Conservation (phyloP, 2,113 vertebrate genomes). For the Morone chrysops region DNA sequence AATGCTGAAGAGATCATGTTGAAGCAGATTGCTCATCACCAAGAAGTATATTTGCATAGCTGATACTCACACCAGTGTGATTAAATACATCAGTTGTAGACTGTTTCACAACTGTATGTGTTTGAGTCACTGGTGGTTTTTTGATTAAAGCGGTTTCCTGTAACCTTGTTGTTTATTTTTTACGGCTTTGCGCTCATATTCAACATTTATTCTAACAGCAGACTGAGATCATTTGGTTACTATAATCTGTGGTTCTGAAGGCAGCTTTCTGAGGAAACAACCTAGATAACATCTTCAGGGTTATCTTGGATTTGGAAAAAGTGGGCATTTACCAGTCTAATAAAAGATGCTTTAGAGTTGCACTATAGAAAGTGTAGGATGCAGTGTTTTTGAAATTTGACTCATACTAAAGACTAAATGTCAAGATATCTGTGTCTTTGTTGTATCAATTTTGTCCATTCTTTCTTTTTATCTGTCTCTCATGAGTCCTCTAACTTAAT, state of each 20-base stretch:
- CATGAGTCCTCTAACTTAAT: background rate
- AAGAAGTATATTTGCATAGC: slow-evolving; percentile 27
- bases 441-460: background rate
- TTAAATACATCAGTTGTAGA: slow-evolving; percentile 52
- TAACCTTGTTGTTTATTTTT: slow-evolving; percentile 12
- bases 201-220: background rate
- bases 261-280: background rate
- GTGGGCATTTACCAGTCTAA: background rate
- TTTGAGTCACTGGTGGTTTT: slow-evolving; percentile 49
- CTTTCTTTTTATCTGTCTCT: background rate
- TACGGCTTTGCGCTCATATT: background rate
- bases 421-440: background rate
- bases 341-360: background rate
- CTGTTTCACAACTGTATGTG: slow-evolving; percentile 59
- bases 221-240: background rate
- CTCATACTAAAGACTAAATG: background rate
- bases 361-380: background rate
- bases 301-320: background rate
- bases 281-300: background rate
- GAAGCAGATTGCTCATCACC: slow-evolving; percentile 73
- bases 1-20: slow-evolving; percentile 66
- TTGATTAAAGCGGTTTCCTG: slow-evolving; percentile 10
- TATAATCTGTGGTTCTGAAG: background rate
- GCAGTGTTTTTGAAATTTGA: background rate
- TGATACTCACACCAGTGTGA: slow-evolving; percentile 5